These are phyloP conservation scores for Eudasyphora cyanicolor DNA, from an alignment of 2,888 invertebrate genomes.

Conservation along the genomic window DNA sequence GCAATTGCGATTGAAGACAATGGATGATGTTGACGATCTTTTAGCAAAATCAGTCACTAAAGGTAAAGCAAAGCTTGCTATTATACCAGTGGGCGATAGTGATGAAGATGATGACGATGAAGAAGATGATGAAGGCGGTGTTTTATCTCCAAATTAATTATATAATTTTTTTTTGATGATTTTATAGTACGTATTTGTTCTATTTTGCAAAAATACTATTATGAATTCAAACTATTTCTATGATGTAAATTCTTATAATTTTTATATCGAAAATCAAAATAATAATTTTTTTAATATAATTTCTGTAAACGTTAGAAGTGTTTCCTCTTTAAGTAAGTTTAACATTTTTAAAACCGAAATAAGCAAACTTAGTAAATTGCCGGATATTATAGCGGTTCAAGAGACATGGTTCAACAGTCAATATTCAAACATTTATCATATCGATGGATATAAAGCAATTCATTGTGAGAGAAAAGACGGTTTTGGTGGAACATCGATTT, in stretches of 20 bases:
- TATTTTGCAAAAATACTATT: not conserved
- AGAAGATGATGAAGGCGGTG: not conserved
- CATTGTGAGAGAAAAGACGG: not conserved
- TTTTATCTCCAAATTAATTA: not conserved
- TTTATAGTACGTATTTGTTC: not conserved
- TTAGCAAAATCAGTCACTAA: not conserved
- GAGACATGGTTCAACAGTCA: not conserved
- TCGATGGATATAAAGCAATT: not conserved
- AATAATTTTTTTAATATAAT: not conserved
- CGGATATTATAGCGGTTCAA: conserved; percentile 1
- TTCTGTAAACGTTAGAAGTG: not conserved
- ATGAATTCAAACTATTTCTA: not conserved
- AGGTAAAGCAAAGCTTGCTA: not conserved
- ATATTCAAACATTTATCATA: not conserved
- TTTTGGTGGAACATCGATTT: conserved; percentile 1
- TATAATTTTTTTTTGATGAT: no score
- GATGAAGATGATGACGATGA: not conserved
- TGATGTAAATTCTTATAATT: not conserved
- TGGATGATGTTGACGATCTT: not conserved
- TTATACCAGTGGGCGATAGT: not conserved
- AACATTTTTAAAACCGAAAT: conserved; percentile 7
- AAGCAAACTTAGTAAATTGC: not conserved
- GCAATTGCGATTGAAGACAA: not conserved
- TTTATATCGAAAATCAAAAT: not conserved
- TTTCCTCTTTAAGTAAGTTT: conserved; percentile 12